Evolutionary conservation across 2,888 invertebrate species (phyloP).

Genomic region (Drosophila mimetica): DNA sequence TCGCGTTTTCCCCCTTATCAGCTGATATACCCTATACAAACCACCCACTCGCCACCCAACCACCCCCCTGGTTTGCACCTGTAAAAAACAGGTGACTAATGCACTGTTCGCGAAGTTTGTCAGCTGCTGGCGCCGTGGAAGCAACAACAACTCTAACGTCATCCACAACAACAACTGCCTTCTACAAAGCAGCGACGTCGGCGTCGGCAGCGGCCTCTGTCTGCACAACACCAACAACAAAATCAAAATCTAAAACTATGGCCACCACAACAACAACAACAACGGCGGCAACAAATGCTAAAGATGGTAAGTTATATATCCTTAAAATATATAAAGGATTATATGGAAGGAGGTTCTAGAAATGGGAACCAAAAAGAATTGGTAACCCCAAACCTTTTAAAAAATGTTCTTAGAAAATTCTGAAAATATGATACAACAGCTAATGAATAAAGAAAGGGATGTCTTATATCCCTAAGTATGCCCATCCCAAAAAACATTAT

Average conservation of each 20-base stretch:
- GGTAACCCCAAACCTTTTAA: no score
- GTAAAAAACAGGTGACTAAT: slow-evolving; percentile 83
- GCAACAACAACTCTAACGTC: slow-evolving; percentile 46
- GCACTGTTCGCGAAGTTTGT: slow-evolving; percentile 91
- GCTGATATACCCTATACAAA: slow-evolving; percentile 13
- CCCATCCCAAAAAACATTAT: no score
- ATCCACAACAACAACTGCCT: slow-evolving; percentile 83
- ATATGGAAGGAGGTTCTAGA: no score
- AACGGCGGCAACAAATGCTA: slow-evolving; percentile 86
- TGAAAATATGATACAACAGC: no score
- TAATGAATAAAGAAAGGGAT: no score
- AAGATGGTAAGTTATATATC: slow-evolving; percentile 88
- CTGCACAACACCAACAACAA: slow-evolving; percentile 71
- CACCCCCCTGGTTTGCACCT: slow-evolving; percentile 9
- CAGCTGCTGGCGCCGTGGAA: slow-evolving; percentile 89
- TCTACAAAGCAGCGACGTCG: slow-evolving; percentile 82
- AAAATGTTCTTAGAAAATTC: no score
- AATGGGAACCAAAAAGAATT: no score
- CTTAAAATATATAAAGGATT: background rate
- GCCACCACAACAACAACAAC: slow-evolving; percentile 75
- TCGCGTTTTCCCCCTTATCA: slow-evolving; percentile 23
- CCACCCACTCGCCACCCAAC: slow-evolving; percentile 12
- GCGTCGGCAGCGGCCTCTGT: slow-evolving; percentile 56
- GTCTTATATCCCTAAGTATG: no score
- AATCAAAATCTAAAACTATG: slow-evolving; percentile 53